Conservation (phyloP, 2,888 invertebrate genomes). For the Agapostemon virescens region DNA sequence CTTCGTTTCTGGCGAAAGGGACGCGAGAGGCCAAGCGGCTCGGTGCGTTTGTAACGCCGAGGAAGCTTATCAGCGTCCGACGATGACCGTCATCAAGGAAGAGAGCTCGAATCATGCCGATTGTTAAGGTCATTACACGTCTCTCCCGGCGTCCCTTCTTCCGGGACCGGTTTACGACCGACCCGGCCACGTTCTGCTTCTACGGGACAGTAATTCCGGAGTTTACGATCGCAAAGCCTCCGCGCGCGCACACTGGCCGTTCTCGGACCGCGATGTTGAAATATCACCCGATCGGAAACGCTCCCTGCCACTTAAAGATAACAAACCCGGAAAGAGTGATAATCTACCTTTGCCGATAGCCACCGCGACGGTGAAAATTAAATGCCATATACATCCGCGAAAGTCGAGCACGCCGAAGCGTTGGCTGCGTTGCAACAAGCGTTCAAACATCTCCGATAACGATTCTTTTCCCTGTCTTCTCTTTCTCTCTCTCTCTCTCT, state of each 20-base stretch:
- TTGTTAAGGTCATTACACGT: slow-evolving; percentile 65
- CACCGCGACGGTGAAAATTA: neutral
- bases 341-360: neutral
- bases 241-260: neutral
- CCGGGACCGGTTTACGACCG: slow-evolving; percentile 55
- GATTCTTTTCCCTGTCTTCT: neutral
- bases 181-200: slow-evolving; percentile 35
- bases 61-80: slow-evolving; percentile 55
- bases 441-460: neutral
- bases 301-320: neutral
- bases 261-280: slow-evolving; percentile 26
- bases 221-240: slow-evolving; percentile 38
- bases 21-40: neutral
- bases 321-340: neutral
- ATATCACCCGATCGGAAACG: slow-evolving; percentile 16
- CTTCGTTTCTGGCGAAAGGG: slow-evolving; percentile 13
- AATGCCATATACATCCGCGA: neutral
- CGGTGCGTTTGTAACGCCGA: slow-evolving; percentile 19
- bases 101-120: slow-evolving; percentile 64
- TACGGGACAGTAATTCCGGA: slow-evolving; percentile 40
- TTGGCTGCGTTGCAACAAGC: neutral
- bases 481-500: too few species aligned
- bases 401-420: neutral
- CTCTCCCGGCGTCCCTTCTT: slow-evolving; percentile 61
- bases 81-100: slow-evolving; percentile 59